A percentile compares a stretch with the other conserved stretches of the same genome.
Conservation (phyloP, 2,888 invertebrate species). For the Trichogramma dendrolimi region DNA sequence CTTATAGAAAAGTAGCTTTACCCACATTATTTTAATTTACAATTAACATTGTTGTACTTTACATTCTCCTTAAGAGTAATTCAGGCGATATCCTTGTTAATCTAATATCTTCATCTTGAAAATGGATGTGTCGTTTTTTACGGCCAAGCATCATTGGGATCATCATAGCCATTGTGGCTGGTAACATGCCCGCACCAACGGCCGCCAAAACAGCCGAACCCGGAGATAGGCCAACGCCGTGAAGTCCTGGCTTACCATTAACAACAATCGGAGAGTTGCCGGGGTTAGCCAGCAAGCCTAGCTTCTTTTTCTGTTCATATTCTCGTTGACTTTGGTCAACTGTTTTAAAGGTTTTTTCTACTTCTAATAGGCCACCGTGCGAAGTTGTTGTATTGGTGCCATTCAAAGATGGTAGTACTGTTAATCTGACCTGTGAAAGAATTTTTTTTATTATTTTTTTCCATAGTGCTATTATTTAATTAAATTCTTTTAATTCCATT, state of each 20-base stretch:
- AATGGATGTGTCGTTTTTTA: constrained; percentile 37
- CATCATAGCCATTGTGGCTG: constrained; percentile 76
- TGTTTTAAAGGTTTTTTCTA: constrained; percentile 67
- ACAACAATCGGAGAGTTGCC: constrained; percentile 30
- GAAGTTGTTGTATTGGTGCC: constrained; percentile 60
- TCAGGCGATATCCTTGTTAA: too few relatives aligned
- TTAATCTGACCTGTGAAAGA: constrained; percentile 57
- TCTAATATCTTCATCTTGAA: too few relatives aligned
- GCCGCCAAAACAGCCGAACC: constrained; percentile 67
- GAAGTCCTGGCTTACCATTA: constrained; percentile 32
- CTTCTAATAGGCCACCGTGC: constrained; percentile 72
- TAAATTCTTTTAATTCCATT: too few relatives aligned
- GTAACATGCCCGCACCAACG: constrained; percentile 74
- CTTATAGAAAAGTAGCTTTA: too few relatives aligned
- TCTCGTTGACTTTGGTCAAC: constrained; percentile 61
- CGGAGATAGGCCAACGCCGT: constrained; percentile 54
- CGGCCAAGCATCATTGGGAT: constrained; percentile 72
- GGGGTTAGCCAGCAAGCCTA: constrained; percentile 34
- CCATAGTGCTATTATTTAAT: too few relatives aligned
- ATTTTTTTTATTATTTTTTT: not conserved
- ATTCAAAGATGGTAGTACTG: constrained; percentile 68
- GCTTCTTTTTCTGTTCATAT: constrained; percentile 42
- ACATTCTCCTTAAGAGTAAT: too few relatives aligned
- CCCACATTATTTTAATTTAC: too few relatives aligned
- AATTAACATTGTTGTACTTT: too few relatives aligned